These are phyloP conservation scores for Stichodactyla helianthus DNA, from an alignment of 64 coral and sea anemone genomes.

Conservation along the genomic window DNA sequence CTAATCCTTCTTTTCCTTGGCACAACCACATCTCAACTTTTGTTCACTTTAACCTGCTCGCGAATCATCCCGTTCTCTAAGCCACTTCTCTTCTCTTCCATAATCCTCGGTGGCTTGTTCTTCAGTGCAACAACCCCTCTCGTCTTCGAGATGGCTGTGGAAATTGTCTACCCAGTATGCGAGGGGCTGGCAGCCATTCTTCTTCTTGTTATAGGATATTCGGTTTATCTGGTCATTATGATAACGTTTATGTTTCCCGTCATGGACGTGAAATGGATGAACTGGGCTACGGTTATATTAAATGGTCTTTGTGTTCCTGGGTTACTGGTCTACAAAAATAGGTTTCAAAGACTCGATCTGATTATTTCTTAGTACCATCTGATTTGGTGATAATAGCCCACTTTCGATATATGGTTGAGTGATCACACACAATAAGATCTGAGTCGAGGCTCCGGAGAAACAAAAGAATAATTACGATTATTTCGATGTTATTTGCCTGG, in stretches of 20 bases:
- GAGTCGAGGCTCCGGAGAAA: too few species aligned
- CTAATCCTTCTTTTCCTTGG: constrained; percentile 23
- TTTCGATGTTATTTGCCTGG: too few species aligned
- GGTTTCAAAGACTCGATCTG: not conserved
- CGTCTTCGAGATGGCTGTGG: constrained; percentile 54
- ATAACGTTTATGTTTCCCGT: constrained; percentile 47
- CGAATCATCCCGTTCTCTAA: constrained; percentile 51
- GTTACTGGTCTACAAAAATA: constrained; percentile 48
- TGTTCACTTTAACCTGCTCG: constrained; percentile 65
- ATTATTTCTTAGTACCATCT: too few species aligned
- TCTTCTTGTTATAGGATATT: not conserved
- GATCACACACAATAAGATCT: too few species aligned
- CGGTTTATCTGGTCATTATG: constrained; percentile 31
- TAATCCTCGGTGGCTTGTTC: constrained; percentile 45
- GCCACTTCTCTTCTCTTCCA: constrained; percentile 44
- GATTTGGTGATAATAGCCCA: too few species aligned
- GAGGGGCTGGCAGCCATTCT: constrained; percentile 34
- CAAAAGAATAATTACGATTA: too few species aligned
- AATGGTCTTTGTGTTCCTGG: constrained; percentile 39
- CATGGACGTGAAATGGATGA: constrained; percentile 44
- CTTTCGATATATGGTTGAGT: too few species aligned
- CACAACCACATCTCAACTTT: constrained; percentile 26
- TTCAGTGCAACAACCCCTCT: constrained; percentile 48
- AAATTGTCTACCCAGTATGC: constrained; percentile 47
- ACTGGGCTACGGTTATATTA: constrained; percentile 48